A percentile compares a stretch with the other conserved stretches of the same genome.
Evolutionary conservation across 2,113 vertebrate species (phyloP).

Genomic region (Helogale parvula): DNA sequence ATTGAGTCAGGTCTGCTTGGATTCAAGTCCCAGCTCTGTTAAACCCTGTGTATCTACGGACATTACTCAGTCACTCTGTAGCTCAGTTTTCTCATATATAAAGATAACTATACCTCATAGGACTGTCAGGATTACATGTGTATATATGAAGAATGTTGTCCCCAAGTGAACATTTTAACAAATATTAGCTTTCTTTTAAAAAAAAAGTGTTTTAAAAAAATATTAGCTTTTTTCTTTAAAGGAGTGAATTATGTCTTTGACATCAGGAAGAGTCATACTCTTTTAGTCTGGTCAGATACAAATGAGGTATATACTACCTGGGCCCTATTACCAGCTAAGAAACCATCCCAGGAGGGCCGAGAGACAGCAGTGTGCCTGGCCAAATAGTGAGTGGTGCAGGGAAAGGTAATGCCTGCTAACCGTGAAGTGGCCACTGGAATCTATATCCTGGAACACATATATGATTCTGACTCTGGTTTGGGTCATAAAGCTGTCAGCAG

Average conservation of each 20-base stretch:
- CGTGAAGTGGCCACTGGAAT: neutral
- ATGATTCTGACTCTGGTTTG: neutral
- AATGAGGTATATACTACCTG: neutral
- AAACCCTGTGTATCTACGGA: neutral
- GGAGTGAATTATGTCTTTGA: neutral
- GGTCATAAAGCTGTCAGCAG: neutral
- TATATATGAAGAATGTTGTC: neutral
- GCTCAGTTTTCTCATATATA: slow-evolving; percentile 1
- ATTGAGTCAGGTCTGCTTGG: neutral
- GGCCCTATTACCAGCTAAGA: neutral
- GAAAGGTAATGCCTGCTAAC: neutral
- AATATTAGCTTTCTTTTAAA: neutral
- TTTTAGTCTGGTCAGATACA: neutral
- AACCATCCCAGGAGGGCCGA: neutral
- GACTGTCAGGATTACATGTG: neutral
- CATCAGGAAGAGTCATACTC: neutral
- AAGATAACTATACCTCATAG: neutral
- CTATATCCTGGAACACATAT: neutral
- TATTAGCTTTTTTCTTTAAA: neutral
- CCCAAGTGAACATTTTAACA: neutral
- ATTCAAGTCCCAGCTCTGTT: neutral
- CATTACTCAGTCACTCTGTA: neutral
- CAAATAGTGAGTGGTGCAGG: no score
- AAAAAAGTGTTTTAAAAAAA: neutral
- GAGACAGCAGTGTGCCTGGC: neutral